Conservation (phyloP, 37 sponge, comb jelly and placozoan species). For the Amphimedon queenslandica region DNA sequence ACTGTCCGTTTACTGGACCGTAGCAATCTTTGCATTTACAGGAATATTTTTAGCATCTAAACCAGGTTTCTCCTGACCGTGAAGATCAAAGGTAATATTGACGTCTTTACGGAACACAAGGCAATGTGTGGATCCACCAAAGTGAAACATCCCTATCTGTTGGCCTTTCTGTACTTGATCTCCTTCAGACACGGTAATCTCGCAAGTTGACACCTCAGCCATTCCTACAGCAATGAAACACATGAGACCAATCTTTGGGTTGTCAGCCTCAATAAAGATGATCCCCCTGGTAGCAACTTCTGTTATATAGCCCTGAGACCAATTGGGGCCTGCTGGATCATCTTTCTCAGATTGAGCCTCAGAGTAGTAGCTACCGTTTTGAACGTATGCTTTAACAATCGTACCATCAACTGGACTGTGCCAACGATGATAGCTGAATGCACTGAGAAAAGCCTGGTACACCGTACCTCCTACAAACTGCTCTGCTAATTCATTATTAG, state of each 20-base stretch:
- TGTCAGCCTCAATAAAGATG: slow-evolving; percentile 43
- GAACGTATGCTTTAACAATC: slow-evolving; percentile 21
- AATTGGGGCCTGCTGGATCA: slow-evolving; percentile 8
- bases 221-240: slow-evolving; percentile 48
- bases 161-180: slow-evolving; percentile 17
- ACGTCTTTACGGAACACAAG: too few species aligned
- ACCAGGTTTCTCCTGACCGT: neutral
- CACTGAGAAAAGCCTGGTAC: slow-evolving; percentile 56
- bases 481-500: neutral
- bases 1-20: too few species aligned
- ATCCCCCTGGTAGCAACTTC: slow-evolving; percentile 40
- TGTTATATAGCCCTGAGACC: slow-evolving; percentile 31
- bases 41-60: neutral
- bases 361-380: slow-evolving; percentile 35
- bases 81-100: slow-evolving; percentile 6
- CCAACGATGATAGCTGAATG: slow-evolving; percentile 55
- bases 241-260: slow-evolving; percentile 41
- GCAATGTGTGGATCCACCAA: slow-evolving; percentile 52
- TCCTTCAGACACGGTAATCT: slow-evolving; percentile 16
- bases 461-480: slow-evolving; percentile 49
- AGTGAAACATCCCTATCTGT: too few species aligned
- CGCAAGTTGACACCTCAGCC: slow-evolving; percentile 44
- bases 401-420: slow-evolving; percentile 55
- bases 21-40: neutral
- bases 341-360: neutral